Evolutionary conservation across 2,888 invertebrate genomes (phyloP), one percentile per base, ranked within the genome.

Genomic region (Brassicogethes aeneus): DNA sequence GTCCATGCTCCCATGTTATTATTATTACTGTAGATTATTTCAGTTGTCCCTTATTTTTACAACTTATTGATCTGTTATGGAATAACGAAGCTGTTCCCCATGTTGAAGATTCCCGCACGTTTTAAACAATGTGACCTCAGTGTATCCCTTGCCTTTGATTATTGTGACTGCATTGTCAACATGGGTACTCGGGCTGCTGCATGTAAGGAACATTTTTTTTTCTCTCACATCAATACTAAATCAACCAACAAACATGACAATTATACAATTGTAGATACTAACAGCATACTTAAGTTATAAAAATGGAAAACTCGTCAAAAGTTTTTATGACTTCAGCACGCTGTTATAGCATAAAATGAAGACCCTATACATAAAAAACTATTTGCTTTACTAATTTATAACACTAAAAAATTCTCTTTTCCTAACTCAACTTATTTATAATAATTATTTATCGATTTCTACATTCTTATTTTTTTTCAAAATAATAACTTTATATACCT

Each of bases 141-240:
- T 69, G 68, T 68, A 66, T 68, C 69, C 67, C 67, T 69, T 64
- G 68, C 69, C 61, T 69, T 67, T 68, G 68, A 69, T 68, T 69
- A 69, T 68, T 69, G 69, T 68, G 69, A 69, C 68, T 69, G 68
- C 68, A 68, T 68, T 67, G 66, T 69, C 68, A 85, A 81, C 71
- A 91, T 91, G 91, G 91, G 90, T 70, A 92, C 91, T 57, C 80
- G 89, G 75, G 89, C 89, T 67, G 91, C 90, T 67, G 89, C 90
- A 68, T 92, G 91, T 91, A 77, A 87, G 89, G 77, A 59, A 59
- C 56, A 56, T 57, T 59, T 46, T 53, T 45, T 43, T 47, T 42
- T 23, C 23, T 23, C 23, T 48, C 51, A 52, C 47, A 46, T 47
- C 23, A 23, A 23, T 23, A 23, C 23, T 23, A 23, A 23, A 23